Conservation (phyloP, 2,797 vertebrate species). For the Acridotheres tristis region DNA sequence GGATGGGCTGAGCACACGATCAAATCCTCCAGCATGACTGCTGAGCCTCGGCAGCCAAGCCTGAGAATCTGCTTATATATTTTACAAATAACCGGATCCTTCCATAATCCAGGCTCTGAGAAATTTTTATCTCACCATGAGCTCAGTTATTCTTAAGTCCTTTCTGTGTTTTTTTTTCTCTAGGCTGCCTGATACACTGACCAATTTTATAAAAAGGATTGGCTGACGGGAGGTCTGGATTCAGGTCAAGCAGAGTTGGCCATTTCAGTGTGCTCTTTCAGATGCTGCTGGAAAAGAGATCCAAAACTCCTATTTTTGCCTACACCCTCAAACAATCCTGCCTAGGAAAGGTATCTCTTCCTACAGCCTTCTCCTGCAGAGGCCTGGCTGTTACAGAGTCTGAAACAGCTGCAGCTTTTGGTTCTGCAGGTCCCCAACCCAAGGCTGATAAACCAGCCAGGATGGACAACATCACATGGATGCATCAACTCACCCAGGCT, state of each 20-base stretch:
- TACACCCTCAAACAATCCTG: not conserved
- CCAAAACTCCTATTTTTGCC: not conserved
- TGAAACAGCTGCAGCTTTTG: not conserved
- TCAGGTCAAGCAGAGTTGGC: not conserved
- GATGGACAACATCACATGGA: not conserved
- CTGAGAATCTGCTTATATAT: conserved; percentile 52
- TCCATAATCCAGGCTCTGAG: conserved; percentile 51
- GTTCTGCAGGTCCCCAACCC: not conserved
- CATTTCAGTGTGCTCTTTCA: not conserved
- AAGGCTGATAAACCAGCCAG: accelerated
- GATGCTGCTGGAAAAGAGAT: not conserved
- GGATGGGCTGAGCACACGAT: not conserved
- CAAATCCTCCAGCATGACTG: not conserved
- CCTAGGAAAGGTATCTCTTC: not conserved
- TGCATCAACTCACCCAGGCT: not conserved
- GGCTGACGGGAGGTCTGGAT: not conserved
- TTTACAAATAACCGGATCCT: conserved; percentile 50
- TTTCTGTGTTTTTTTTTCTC: not conserved
- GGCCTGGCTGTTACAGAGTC: not conserved
- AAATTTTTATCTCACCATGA: conserved; percentile 51
- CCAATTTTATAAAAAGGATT: conserved; percentile 12
- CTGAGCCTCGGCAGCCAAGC: not conserved
- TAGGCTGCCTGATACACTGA: conserved; percentile 26
- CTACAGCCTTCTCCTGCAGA: not conserved
- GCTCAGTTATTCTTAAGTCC: conserved; percentile 39